Evolutionary conservation across 2,113 vertebrate species (phyloP), one percentile per base, ranked within the genome.

Genomic region (Lates calcarifer): DNA sequence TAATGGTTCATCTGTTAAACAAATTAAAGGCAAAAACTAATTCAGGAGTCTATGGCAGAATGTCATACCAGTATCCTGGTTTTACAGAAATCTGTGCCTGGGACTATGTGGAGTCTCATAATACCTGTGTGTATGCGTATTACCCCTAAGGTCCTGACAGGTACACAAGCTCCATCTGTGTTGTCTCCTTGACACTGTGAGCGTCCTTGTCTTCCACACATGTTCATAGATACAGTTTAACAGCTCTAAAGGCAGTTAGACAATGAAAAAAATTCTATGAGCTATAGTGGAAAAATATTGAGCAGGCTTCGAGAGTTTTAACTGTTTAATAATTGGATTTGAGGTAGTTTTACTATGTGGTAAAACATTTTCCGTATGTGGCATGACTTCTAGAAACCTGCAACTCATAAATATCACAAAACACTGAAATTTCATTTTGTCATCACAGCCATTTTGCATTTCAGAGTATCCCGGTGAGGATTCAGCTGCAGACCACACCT

Each of bases 401-500:
- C 13, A 67, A 39, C 20, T 45, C 63, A 29, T 29, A 57, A 58
- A 77, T 33, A 64, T 56, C 51, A 77, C 18, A 71, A 74, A 79
- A n/a, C 26, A 47, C 6, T 77, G 6, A 55, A 62, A 75, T 74
- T 61, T 60, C 1, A 69, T 79, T 75, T 74, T 60, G 63, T 74
- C 41, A 1, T 75, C 51, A 70, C 29, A 31, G 63, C 39, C 43
- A 75, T 77, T 84, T 47, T 77, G 79, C 57, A 77, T 82, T 82
- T 68, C 60, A 80, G 51, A 26, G 24, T 56, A 60, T 74, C 70
- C 87, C 65, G 0, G 15, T 1, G 74, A 88, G 83, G 39, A 70
- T 81, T 85, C 82, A 85, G 86, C 76, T 87, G 79, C 18, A 10
- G 80, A 84, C 81, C 71, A 85, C 84, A 88, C 82, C 77, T 85